Conservation (phyloP, 2,888 invertebrate species). For the Sarcophaga rosellei region DNA sequence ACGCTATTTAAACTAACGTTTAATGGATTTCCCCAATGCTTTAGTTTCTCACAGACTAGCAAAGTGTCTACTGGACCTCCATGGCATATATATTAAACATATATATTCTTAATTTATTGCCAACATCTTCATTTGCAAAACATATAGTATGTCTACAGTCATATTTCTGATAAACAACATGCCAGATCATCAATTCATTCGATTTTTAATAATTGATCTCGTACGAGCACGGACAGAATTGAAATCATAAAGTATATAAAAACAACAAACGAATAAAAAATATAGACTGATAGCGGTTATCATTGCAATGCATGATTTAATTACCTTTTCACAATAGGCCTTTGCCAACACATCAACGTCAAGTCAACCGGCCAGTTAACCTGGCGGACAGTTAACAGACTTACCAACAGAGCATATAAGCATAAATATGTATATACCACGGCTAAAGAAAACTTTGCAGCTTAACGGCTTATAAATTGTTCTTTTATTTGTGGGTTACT, state of each 20-base stretch:
- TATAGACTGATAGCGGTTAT: slow-evolving; percentile 47
- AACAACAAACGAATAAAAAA: neutral
- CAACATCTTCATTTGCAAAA: too few relatives aligned
- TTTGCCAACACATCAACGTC: neutral
- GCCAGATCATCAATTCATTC: slow-evolving; percentile 50
- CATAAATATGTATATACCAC: neutral
- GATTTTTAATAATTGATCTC: slow-evolving; percentile 1
- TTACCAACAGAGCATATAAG: neutral
- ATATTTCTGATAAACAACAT: slow-evolving; percentile 21
- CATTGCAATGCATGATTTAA: slow-evolving; percentile 38
- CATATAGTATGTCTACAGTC: too few relatives aligned
- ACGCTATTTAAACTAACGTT: too few relatives aligned
- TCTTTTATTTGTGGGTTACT: slow-evolving; percentile 12
- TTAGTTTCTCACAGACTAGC: too few relatives aligned
- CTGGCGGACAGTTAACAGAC: neutral
- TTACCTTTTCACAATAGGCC: slow-evolving; percentile 9
- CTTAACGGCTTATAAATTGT: slow-evolving; percentile 7
- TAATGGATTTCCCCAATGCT: too few relatives aligned
- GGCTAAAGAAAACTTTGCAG: neutral
- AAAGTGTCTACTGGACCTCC: too few relatives aligned
- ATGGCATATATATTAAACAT: too few relatives aligned
- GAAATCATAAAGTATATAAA: neutral
- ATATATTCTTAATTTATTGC: too few relatives aligned
- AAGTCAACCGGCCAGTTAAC: too few relatives aligned
- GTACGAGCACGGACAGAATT: neutral